Evolutionary conservation across 2,888 invertebrate genomes (phyloP), one percentile per base, ranked within the genome.

Genomic region (Pterostichus niger): DNA sequence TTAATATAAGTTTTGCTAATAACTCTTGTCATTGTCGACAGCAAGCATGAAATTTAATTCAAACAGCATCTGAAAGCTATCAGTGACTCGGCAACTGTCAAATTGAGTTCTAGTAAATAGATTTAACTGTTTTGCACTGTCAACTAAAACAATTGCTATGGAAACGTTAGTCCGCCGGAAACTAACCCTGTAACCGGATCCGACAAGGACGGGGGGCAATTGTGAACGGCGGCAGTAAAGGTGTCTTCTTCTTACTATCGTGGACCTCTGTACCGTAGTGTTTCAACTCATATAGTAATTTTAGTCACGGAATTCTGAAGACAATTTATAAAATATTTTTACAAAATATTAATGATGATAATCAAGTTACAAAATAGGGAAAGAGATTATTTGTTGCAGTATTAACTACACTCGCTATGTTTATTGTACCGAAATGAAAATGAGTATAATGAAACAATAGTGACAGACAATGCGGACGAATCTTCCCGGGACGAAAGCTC

Each of bases 111-210:
- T 6, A 64, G 35, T 64, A 64, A 64, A 64, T 64, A 64, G 31
- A 33, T 75, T 75, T 49, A 75, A 75, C 31, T 13, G 31, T 52
- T 75, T 75, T 75, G 71, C 71, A 40, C 71, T 6, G 75, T 52
- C 31, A 49, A 49, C 52, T 75, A 75, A 75, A 75, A 75, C 75
- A 75, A 75, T 75, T 75, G 75, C 52, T 52, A 17, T 52, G 52
- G 13, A 75, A 75, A 24, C 75, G 31, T 44, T 52, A 46, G 49
- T 49, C 17, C 33, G 31, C 11, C 13, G 24, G 75, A 75, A 75
- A 75, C 75, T 24, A 75, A 75, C 75, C 24, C 7, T n/a, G 5
- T 33, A 6, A 10, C 31, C 52, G 75, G 52, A 75, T 46, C 6
- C 13, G 73, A 73, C 49, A 49, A 6, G n/a, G 61, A 61, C 10